phyloP scores from a whole-genome alignment of 2,888 invertebrate species.

The Galeopsomyia nigrocyanea region DNA sequence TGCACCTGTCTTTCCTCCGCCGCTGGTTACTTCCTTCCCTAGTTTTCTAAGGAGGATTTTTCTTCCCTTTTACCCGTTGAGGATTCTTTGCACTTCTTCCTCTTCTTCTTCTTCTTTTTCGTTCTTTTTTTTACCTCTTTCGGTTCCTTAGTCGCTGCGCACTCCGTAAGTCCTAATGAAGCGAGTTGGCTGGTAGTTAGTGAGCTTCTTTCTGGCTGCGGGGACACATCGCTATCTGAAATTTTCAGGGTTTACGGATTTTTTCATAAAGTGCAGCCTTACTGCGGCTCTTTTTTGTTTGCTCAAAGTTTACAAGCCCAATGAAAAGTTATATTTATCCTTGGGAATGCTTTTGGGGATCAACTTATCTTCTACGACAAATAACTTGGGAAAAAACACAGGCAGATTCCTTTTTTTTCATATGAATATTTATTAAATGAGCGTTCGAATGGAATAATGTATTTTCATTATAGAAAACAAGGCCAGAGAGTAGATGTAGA shows the following conservation, averaged over 20 bases:
- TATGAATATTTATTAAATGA: background rate
- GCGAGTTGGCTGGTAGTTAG: background rate
- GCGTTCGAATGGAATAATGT: too few relatives aligned
- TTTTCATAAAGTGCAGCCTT: background rate
- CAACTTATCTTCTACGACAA: background rate
- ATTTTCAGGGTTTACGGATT: slow-evolving; percentile 27
- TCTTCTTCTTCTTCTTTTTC: slow-evolving; percentile 12
- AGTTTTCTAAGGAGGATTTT: slow-evolving; percentile 18
- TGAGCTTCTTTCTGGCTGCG: too few relatives aligned
- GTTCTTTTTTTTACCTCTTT: slow-evolving; percentile 15
- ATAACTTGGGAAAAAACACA: background rate
- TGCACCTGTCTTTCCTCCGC: slow-evolving; percentile 21
- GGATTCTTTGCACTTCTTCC: slow-evolving; percentile 16
- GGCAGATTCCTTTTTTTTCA: background rate
- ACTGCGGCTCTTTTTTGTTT: too few relatives aligned
- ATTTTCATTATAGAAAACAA: too few relatives aligned
- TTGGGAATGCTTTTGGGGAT: background rate
- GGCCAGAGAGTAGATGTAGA: background rate
- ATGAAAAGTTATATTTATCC: background rate
- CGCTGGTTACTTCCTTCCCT: too few relatives aligned
- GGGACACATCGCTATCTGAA: background rate
- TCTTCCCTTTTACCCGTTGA: background rate
- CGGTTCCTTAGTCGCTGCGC: background rate
- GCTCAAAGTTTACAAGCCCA: too few relatives aligned
- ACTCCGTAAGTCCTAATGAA: slow-evolving; percentile 29